phyloP scores from a whole-genome alignment of 2,113 vertebrate genomes.

The Sinosuthora webbiana region DNA sequence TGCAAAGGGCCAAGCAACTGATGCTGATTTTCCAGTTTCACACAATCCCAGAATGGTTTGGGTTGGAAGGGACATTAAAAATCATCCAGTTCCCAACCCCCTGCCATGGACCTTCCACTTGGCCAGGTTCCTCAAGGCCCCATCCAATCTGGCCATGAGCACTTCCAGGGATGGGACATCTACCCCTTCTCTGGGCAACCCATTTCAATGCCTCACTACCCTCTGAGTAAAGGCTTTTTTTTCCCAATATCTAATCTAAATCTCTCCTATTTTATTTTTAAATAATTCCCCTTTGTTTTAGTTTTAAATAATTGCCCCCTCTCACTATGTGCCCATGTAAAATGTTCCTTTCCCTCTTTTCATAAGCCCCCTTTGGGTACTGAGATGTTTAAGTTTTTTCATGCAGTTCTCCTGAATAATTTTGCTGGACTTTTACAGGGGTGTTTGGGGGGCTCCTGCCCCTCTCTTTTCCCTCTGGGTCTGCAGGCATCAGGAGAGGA shows the following conservation, averaged over 20 bases:
- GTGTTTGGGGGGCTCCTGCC: not conserved
- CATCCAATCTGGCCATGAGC: not conserved
- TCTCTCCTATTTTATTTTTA: not conserved
- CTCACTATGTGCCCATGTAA: not conserved
- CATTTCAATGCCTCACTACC: not conserved
- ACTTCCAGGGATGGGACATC: not conserved
- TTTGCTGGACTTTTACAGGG: not conserved
- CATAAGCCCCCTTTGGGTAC: not conserved
- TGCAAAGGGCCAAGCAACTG: not conserved
- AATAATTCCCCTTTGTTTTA: not conserved
- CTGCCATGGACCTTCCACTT: not conserved
- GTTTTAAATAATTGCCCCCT: not conserved
- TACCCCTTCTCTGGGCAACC: not conserved
- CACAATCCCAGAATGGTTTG: not conserved
- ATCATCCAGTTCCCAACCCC: not conserved
- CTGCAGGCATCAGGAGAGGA: not conserved
- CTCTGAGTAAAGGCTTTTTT: not conserved
- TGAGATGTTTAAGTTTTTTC: not conserved
- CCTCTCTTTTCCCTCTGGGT: not conserved
- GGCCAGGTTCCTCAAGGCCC: not conserved
- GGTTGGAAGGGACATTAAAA: not conserved
- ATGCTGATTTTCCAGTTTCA: not conserved
- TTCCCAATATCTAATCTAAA: not conserved
- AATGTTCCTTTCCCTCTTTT: not conserved
- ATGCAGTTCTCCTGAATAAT: not conserved